Conservation (phyloP, 2,113 vertebrate species). For the Oncorhynchus mykiss region DNA sequence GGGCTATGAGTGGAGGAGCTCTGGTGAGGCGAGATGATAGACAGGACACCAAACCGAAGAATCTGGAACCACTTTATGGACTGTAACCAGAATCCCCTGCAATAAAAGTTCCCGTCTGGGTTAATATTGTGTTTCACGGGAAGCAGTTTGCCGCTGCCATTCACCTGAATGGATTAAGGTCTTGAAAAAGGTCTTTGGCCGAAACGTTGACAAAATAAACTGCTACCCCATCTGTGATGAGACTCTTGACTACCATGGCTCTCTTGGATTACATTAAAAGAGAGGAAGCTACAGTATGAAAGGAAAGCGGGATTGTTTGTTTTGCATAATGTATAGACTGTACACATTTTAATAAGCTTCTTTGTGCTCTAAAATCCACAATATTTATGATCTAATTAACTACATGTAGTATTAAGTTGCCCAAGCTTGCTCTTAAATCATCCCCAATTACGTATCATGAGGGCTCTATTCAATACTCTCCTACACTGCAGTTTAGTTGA, state of each 20-base stretch:
- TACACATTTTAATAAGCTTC: slow-evolving; percentile 19
- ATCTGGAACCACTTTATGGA: slow-evolving; percentile 21
- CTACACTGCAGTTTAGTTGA: slow-evolving; percentile 22
- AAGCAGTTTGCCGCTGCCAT: slow-evolving; percentile 29
- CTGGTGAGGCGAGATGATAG: not conserved
- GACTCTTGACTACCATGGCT: not conserved
- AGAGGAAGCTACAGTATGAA: not conserved
- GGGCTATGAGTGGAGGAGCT: slow-evolving; percentile 12
- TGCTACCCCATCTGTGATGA: not conserved
- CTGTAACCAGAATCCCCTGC: slow-evolving; percentile 12
- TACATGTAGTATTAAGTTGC: slow-evolving; percentile 25
- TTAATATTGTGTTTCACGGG: slow-evolving; percentile 10
- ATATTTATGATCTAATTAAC: slow-evolving; percentile 28
- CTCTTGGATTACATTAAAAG: slow-evolving; percentile 27
- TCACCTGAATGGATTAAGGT: not conserved
- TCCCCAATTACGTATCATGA: slow-evolving; percentile 10
- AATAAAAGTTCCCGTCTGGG: too few species aligned
- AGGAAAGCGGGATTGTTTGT: not conserved
- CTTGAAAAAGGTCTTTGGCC: too few species aligned
- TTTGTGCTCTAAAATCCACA: slow-evolving; percentile 8
- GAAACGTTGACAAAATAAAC: too few species aligned
- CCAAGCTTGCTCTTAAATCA: slow-evolving; percentile 18
- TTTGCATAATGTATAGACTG: slow-evolving; percentile 19
- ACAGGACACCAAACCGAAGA: slow-evolving; percentile 22
- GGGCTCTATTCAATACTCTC: slow-evolving; percentile 17